Conservation (phyloP, 2,888 invertebrate species). For the Julus scandinavius region DNA sequence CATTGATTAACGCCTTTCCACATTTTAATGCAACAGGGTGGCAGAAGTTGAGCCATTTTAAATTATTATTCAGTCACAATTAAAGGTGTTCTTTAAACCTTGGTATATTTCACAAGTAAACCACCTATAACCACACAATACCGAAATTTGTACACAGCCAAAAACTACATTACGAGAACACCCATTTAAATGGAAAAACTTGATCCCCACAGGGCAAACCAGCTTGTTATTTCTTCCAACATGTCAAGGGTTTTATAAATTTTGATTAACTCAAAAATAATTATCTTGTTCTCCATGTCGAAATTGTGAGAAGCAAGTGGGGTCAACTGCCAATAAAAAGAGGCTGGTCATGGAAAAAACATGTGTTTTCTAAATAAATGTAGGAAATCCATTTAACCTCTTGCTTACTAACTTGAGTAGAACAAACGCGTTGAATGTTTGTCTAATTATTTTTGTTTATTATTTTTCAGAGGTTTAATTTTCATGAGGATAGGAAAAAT, state of each 20-base stretch:
- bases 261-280: neutral
- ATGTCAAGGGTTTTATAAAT: neutral
- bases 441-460: neutral
- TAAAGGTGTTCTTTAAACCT: neutral
- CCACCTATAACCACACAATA: neutral
- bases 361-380: neutral
- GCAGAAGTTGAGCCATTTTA: neutral
- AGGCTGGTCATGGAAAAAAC: neutral
- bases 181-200: neutral
- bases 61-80: neutral
- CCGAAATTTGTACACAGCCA: neutral
- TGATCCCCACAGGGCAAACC: neutral
- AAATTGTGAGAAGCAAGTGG: neutral
- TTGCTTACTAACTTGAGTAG: neutral
- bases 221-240: neutral
- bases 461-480: neutral
- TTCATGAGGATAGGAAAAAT: neutral
- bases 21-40: neutral
- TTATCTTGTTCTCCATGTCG: neutral
- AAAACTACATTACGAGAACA: neutral
- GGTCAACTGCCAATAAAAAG: neutral
- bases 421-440: neutral
- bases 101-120: neutral
- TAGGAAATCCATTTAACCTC: neutral
- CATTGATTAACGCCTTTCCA: neutral